Percentiles rank a stretch among this genome's conserved stretches.
Conservation (phyloP, 1,140 invertebrate species). For the Camponotus pennsylvanicus region DNA sequence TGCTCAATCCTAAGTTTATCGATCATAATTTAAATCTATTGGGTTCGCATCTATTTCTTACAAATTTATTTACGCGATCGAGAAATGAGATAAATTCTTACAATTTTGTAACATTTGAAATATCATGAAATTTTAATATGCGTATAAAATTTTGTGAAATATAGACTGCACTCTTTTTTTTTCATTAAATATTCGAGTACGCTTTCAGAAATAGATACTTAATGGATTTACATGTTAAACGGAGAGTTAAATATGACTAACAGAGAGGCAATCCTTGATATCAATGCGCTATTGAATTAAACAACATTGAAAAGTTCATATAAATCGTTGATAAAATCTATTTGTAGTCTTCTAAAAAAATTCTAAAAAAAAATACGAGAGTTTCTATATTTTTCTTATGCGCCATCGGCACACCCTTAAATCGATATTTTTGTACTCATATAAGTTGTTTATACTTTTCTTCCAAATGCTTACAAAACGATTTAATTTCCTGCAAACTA, state of each 20-base stretch:
- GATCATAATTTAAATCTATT: neutral
- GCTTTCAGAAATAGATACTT: neutral
- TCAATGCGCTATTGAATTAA: neutral
- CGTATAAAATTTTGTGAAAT: neutral
- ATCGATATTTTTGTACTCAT: slow-evolving; percentile 31
- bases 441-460: neutral
- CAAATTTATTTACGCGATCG: neutral
- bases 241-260: slow-evolving; percentile 23
- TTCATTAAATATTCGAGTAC: neutral
- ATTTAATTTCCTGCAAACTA: slow-evolving; percentile 13
- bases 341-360: no score
- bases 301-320: neutral
- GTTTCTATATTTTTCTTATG: neutral
- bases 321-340: slow-evolving; percentile 2
- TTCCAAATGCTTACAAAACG: neutral
- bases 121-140: neutral
- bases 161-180: neutral
- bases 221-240: neutral
- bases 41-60: neutral
- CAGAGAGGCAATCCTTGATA: neutral
- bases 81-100: neutral
- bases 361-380: neutral
- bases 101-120: neutral
- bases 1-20: neutral
- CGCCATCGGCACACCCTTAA: slow-evolving; percentile 24